Evolutionary conservation across 2,888 invertebrate genomes (phyloP).

Genomic region (Leucozona laternaria): DNA sequence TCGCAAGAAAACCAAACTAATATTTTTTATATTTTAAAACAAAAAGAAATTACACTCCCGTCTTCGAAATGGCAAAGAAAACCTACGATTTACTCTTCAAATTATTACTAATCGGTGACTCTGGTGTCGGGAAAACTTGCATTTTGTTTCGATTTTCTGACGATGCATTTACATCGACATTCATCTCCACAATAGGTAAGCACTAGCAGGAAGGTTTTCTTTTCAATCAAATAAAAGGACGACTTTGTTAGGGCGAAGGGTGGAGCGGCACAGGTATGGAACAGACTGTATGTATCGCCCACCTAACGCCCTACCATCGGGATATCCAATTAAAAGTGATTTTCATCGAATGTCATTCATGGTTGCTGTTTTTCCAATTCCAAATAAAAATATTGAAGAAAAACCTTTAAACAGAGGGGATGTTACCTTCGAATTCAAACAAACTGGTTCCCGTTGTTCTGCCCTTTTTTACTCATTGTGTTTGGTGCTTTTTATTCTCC

Average conservation of each 20-base stretch:
- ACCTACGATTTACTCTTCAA: constrained; percentile 97
- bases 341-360: constrained; percentile 16
- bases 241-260: constrained; percentile 43
- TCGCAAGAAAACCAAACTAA: constrained; percentile 39
- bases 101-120: constrained; percentile 95
- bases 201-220: constrained; percentile 51
- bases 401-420: neutral
- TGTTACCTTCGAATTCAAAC: constrained; percentile 40
- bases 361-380: neutral
- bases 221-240: constrained; percentile 37
- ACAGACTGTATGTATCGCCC: constrained; percentile 61
- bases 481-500: constrained; percentile 23
- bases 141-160: constrained; percentile 97
- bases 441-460: constrained; percentile 51
- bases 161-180: constrained; percentile 97
- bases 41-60: constrained; percentile 26
- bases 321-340: neutral
- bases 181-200: constrained; percentile 98
- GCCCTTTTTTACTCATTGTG: constrained; percentile 28
- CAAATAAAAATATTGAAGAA: neutral
- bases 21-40: constrained; percentile 41
- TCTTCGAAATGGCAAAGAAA: constrained; percentile 93
- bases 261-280: constrained; percentile 22
- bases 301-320: constrained; percentile 27
- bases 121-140: constrained; percentile 97